phyloP scores from a whole-genome alignment of 2,888 invertebrate species.

The Notodonta dromedarius region DNA sequence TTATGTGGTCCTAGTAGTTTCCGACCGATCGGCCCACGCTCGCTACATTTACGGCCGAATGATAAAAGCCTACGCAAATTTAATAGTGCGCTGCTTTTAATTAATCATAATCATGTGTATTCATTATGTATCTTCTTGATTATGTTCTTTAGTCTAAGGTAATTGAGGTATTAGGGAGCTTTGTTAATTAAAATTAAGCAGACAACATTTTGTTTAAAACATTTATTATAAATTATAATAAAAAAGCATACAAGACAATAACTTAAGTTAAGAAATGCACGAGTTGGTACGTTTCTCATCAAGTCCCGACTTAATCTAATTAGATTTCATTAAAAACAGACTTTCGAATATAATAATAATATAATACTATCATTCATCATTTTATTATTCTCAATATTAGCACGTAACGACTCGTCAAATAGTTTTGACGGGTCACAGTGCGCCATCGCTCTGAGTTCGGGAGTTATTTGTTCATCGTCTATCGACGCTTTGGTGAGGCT shows the following conservation, averaged over 20 bases:
- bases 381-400: constrained; percentile 34
- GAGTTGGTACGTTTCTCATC: constrained; percentile 74
- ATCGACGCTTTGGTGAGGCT: constrained; percentile 51
- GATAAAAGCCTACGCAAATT: too few relatives aligned
- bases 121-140: too few relatives aligned
- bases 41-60: too few relatives aligned
- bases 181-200: constrained; percentile 24
- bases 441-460: constrained; percentile 32
- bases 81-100: too few relatives aligned
- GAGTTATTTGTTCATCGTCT: constrained; percentile 31
- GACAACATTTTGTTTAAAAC: constrained; percentile 60
- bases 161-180: background rate
- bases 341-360: constrained; percentile 61
- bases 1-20: background rate
- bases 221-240: constrained; percentile 80
- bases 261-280: constrained; percentile 81
- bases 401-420: constrained; percentile 59
- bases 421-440: constrained; percentile 56
- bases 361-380: constrained; percentile 46
- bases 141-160: too few relatives aligned
- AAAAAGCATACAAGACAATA: constrained; percentile 78
- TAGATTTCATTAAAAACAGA: constrained; percentile 57
- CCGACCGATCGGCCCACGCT: too few relatives aligned
- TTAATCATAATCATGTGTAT: too few relatives aligned
- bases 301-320: constrained; percentile 53